Evolutionary conservation across 1,140 invertebrate genomes (phyloP), one percentile per base, ranked within the genome.

Genomic region (Helicoverpa zea): DNA sequence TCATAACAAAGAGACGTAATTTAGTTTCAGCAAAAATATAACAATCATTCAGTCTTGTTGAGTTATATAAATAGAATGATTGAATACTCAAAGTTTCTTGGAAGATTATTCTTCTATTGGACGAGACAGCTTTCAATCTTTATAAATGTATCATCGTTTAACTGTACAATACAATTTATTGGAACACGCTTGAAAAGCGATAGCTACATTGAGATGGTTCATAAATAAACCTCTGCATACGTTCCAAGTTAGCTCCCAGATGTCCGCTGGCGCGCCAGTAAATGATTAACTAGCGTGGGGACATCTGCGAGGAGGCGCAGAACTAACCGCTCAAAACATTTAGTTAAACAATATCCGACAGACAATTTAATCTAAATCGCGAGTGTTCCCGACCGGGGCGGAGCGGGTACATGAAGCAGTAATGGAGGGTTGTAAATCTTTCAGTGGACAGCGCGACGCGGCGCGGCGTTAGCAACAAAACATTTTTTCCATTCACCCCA

Each of bases 391-490:
- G 49, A 10, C 5, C 35, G 13, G 54, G 18, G 56, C 29, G 49
- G 47, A 35, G 49, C 59, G 35, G 75, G 61, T 82, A 78, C 54
- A 79, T 83, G 81, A 51, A 84, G 68, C 83, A 75, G 85, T 89
- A 92, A 91, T 91, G 88, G 88, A 89, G 89, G 63, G 86, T 79
- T 88, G 88, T 91, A 92, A 92, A 92, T 92, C 91, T 92, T 86
- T 84, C 84, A 86, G 83, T 87, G 88, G 88, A 90, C 91, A 92
- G 84, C 84, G 84, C 83, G 84, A 83, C 84, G 87, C 87, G 80
- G 82, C 86, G 82, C 86, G 84, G 66, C 80, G 81, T 85, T 88
- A 82, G 79, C 85, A 84, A 87, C 89, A 90, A 89, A 91, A 90
- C 86, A 89, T 92, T 91, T 91, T 92, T 92, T 91, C 87, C 89